These are phyloP conservation scores for Polyommatus iphigenia DNA, from an alignment of 2,888 invertebrate species.

Conservation along the genomic window DNA sequence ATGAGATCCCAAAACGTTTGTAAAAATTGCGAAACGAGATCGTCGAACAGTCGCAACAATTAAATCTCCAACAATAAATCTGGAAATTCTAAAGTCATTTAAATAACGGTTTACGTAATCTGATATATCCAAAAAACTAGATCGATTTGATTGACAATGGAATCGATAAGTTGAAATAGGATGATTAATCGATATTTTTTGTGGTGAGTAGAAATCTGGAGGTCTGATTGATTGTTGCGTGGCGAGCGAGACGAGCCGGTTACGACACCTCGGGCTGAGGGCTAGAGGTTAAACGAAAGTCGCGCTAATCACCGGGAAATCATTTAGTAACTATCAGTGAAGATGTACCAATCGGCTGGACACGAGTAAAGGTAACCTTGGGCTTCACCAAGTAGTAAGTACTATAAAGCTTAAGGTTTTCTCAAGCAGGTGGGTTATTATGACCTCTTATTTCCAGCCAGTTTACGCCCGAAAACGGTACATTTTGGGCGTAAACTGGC, in stretches of 20 bases:
- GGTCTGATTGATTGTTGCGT: not conserved
- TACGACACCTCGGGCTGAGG: not conserved
- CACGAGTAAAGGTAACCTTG: too few species aligned
- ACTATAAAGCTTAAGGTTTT: too few species aligned
- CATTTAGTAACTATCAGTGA: not conserved
- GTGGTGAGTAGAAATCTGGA: constrained; percentile 8
- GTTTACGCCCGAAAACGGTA: too few species aligned
- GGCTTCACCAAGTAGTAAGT: too few species aligned
- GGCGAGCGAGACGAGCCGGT: constrained; percentile 1
- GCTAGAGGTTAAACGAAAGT: not conserved
- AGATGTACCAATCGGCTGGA: not conserved
- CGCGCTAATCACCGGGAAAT: not conserved
- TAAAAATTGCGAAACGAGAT: not conserved
- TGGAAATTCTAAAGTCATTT: not conserved
- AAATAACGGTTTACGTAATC: not conserved
- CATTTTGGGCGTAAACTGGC: too few species aligned
- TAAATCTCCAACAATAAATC: not conserved
- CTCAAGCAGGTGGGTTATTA: too few species aligned
- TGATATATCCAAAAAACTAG: not conserved
- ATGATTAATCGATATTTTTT: constrained; percentile 8
- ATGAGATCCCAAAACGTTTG: not conserved
- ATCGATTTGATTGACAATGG: not conserved
- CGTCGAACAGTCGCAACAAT: not conserved
- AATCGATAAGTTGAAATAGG: not conserved
- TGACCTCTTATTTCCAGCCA: too few species aligned